These are phyloP conservation scores for Virgularia gustaviana DNA, from an alignment of 92 coral and sea anemone genomes.

Conservation along the genomic window DNA sequence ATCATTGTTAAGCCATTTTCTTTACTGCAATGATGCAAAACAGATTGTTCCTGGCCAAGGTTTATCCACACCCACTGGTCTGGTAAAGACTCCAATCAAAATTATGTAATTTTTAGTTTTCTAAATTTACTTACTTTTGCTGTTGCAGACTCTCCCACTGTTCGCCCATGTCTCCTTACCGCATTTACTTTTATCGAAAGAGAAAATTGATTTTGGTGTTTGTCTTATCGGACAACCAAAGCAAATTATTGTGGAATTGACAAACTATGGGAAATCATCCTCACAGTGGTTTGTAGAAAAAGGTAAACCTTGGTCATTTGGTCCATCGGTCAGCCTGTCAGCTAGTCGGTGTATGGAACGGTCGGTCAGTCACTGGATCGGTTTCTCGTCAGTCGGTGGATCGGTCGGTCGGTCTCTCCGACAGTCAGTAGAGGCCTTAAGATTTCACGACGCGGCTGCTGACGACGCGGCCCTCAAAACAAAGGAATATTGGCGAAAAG, in stretches of 20 bases:
- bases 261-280: constrained; percentile 69
- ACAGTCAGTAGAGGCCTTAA: too few relatives aligned
- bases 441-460: too few relatives aligned
- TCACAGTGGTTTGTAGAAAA: constrained; percentile 76
- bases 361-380: background rate
- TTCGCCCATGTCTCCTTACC: constrained; percentile 78
- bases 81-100: background rate
- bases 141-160: constrained; percentile 67
- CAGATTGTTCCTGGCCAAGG: too few relatives aligned
- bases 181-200: constrained; percentile 73
- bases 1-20: too few relatives aligned
- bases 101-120: background rate
- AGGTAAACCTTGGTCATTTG: constrained; percentile 45
- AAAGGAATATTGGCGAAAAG: too few relatives aligned
- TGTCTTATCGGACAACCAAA: constrained; percentile 85
- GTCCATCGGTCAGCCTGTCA: background rate
- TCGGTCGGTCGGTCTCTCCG: background rate
- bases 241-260: constrained; percentile 64
- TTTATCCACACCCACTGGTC: too few relatives aligned
- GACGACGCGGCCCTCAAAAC: too few relatives aligned
- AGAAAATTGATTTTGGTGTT: constrained; percentile 79
- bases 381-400: background rate
- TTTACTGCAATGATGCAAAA: too few relatives aligned
- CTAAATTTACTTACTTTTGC: background rate
- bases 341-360: background rate